Percentiles rank a stretch among this genome's conserved stretches.
Conservation (phyloP, 2,888 invertebrate species). For the Drosophila cognata region DNA sequence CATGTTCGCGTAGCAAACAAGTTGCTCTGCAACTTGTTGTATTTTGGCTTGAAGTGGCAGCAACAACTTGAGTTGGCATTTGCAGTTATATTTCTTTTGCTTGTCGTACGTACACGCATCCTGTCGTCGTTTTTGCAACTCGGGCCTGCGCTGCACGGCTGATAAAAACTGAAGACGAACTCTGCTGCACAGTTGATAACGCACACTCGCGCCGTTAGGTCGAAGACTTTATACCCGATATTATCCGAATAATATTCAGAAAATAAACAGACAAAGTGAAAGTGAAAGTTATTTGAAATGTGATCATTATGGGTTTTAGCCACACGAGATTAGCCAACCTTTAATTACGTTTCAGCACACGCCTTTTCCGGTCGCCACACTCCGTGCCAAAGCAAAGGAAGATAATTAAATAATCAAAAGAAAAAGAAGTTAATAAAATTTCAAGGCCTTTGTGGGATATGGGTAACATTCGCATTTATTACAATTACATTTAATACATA, state of each 20-base stretch:
- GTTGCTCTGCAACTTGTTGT: constrained; percentile 69
- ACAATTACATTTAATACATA: constrained; percentile 61
- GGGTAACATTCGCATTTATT: constrained; percentile 72
- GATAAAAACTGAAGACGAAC: constrained; percentile 49
- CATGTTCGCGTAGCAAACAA: constrained; percentile 58
- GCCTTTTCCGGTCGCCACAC: neutral
- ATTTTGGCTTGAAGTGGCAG: constrained; percentile 58
- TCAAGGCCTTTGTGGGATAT: constrained; percentile 11
- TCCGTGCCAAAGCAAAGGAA: constrained; percentile 5
- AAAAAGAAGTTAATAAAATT: constrained; percentile 5
- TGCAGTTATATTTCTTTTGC: constrained; percentile 12
- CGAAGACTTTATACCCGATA: constrained; percentile 17
- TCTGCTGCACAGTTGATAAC: constrained; percentile 73
- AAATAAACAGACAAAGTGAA: neutral
- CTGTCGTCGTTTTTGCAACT: constrained; percentile 26
- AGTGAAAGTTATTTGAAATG: constrained; percentile 24
- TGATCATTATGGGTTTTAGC: neutral
- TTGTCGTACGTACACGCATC: constrained; percentile 20
- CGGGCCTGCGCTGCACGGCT: constrained; percentile 34
- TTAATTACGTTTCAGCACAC: constrained; percentile 31
- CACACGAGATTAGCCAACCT: neutral
- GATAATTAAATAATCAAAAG: constrained; percentile 15
- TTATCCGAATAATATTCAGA: neutral
- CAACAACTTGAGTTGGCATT: constrained; percentile 32
- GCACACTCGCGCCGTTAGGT: constrained; percentile 61